phyloP scores from a whole-genome alignment of 2,888 invertebrate species.

The Callosobruchus maculatus region DNA sequence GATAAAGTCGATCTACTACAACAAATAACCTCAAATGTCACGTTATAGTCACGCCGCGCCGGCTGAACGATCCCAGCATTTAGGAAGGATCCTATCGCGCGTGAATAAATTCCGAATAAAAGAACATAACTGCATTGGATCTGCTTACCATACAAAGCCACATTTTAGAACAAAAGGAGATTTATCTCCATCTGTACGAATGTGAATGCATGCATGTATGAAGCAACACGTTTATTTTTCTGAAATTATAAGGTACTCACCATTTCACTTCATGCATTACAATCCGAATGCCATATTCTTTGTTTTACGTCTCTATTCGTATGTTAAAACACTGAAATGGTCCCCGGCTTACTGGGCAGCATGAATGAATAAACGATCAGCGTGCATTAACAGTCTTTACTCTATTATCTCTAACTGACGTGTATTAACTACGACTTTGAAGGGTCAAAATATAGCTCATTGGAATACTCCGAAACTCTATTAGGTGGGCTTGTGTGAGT shows the following conservation, averaged over 20 bases:
- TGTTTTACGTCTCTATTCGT: background rate
- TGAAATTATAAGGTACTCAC: background rate
- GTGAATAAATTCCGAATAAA: background rate
- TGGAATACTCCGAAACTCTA: too few relatives aligned
- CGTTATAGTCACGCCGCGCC: background rate
- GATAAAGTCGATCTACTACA: too few relatives aligned
- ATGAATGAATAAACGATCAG: too few relatives aligned
- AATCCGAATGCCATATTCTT: background rate
- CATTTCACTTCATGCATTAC: background rate
- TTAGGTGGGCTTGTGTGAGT: too few relatives aligned
- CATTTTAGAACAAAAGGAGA: background rate
- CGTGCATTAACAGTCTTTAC: too few relatives aligned
- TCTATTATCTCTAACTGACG: too few relatives aligned
- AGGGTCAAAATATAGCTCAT: too few relatives aligned
- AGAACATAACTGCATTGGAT: background rate
- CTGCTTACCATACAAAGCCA: background rate
- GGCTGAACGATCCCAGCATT: background rate
- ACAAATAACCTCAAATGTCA: too few relatives aligned
- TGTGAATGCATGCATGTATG: background rate
- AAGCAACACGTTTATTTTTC: background rate
- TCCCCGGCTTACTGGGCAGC: too few relatives aligned
- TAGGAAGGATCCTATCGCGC: background rate
- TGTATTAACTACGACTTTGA: too few relatives aligned
- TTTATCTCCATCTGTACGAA: background rate
- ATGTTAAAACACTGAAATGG: background rate